Percentiles rank a stretch among this genome's conserved stretches.
Evolutionary conservation across 2,113 vertebrate genomes (phyloP).

Genomic region (Ahaetulla prasina): DNA sequence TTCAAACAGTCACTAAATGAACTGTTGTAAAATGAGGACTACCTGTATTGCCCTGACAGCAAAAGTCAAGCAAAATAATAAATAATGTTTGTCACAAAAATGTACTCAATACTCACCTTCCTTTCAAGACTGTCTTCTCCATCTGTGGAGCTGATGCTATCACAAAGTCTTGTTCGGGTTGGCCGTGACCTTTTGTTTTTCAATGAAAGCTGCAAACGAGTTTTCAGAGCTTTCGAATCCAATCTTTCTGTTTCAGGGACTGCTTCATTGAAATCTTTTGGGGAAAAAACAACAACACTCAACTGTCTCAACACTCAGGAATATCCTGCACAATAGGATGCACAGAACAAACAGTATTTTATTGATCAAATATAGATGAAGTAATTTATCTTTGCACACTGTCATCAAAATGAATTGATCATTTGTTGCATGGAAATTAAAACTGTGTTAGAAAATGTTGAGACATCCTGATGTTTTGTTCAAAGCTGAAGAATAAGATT

Average conservation of each 20-base stretch:
- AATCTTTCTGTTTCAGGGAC: constrained; percentile 74
- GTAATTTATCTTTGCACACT: neutral
- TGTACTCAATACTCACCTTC: constrained; percentile 74
- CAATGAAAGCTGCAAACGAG: constrained; percentile 73
- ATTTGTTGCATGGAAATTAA: neutral
- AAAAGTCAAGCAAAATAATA: constrained; percentile 11
- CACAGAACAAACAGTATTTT: neutral
- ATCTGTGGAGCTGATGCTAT: constrained; percentile 82
- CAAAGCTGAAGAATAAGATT: neutral
- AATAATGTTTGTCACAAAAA: neutral
- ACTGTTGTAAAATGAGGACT: neutral
- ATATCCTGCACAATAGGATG: neutral
- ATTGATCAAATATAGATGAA: neutral
- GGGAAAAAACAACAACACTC: constrained; percentile 1
- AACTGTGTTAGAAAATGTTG: neutral
- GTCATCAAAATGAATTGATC: neutral
- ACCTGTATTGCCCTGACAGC: constrained; percentile 22
- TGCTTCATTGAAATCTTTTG: constrained; percentile 73
- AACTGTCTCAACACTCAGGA: neutral
- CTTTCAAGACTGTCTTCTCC: constrained; percentile 79
- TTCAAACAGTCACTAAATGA: neutral
- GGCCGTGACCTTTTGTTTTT: constrained; percentile 75
- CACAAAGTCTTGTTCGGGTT: constrained; percentile 67
- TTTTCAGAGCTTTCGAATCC: constrained; percentile 77
- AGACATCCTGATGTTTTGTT: neutral